Conservation (phyloP, 2,113 vertebrate species). For the Periophthalmodon schlosseri region DNA sequence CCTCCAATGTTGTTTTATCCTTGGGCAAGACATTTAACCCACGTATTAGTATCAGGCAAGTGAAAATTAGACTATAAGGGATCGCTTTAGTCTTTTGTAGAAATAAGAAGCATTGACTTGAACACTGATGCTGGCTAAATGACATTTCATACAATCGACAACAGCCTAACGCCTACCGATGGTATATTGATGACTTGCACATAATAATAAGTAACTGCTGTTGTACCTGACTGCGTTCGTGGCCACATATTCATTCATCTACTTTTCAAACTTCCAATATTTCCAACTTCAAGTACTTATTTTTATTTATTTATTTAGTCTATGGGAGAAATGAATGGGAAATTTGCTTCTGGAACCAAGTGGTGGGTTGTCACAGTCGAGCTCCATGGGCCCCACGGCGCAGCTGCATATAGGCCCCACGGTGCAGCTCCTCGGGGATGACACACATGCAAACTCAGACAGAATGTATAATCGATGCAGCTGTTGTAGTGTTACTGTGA, state of each 20-base stretch:
- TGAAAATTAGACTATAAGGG: too few species aligned
- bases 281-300: too few species aligned
- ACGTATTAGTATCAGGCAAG: too few species aligned
- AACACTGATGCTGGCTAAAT: not conserved
- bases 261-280: too few species aligned
- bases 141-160: not conserved
- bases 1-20: too few species aligned
- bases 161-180: not conserved
- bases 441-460: not conserved
- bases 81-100: too few species aligned
- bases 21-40: too few species aligned
- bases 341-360: too few species aligned
- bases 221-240: not conserved
- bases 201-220: not conserved
- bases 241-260: not conserved
- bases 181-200: not conserved
- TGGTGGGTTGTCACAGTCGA: too few species aligned
- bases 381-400: too few species aligned
- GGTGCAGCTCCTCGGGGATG: not conserved
- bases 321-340: too few species aligned
- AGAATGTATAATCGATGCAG: not conserved
- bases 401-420: not conserved
- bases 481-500: not conserved
- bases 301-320: too few species aligned
- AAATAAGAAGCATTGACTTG: not conserved